phyloP scores from a whole-genome alignment of 2,113 vertebrate genomes.

The Callithrix jacchus region DNA sequence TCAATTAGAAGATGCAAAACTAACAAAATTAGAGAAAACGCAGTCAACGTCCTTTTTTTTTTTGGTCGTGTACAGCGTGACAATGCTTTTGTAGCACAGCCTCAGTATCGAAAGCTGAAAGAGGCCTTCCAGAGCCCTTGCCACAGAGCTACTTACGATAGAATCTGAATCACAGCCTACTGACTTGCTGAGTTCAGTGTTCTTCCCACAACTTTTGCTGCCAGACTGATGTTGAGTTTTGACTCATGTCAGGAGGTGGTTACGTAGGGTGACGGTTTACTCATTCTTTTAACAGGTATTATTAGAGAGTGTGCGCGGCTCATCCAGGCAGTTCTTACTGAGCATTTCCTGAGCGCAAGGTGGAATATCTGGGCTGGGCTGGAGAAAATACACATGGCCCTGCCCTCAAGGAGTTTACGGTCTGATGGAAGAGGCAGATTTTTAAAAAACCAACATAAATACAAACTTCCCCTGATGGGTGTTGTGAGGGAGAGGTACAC shows the following conservation, averaged over 20 bases:
- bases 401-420: background rate
- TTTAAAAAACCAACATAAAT: background rate
- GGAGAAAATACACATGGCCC: accelerated
- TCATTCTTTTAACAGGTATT: background rate
- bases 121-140: background rate
- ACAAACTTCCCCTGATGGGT: accelerated
- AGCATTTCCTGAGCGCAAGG: background rate
- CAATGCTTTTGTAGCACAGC: background rate
- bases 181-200: accelerated
- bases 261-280: background rate
- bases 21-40: background rate
- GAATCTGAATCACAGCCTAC: background rate
- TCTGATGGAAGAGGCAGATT: background rate
- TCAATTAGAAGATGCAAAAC: background rate
- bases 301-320: accelerated
- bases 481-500: background rate
- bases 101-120: background rate
- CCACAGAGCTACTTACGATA: background rate
- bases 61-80: no score
- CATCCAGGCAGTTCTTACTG: no score
- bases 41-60: no score
- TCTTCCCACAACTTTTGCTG: background rate
- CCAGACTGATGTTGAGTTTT: background rate
- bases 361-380: accelerated
- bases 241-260: background rate